A percentile compares a stretch with the other conserved stretches of the same genome.
Evolutionary conservation across 2,888 invertebrate species (phyloP).

Genomic region (Limenitis camilla): DNA sequence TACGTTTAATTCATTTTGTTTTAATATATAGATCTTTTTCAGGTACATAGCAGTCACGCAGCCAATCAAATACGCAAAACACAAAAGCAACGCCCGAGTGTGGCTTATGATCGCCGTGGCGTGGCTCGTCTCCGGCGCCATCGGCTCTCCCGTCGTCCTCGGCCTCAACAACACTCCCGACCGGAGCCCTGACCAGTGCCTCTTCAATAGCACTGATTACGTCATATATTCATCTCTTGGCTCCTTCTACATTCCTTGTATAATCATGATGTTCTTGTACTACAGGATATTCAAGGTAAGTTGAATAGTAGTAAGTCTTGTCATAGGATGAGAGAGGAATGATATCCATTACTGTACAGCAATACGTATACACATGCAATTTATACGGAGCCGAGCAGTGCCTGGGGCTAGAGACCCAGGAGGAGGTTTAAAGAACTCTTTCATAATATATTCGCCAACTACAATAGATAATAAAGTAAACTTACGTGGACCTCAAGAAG

Average conservation of each 20-base stretch:
- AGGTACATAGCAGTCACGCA: slow-evolving; percentile 99
- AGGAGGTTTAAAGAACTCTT: no score
- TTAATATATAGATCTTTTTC: slow-evolving; percentile 29
- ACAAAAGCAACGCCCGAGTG: slow-evolving; percentile 95
- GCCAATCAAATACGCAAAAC: slow-evolving; percentile 99
- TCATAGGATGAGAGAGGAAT: no score
- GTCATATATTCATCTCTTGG: slow-evolving; percentile 98
- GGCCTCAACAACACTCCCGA: slow-evolving; percentile 96
- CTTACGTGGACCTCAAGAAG: no score
- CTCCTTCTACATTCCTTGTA: slow-evolving; percentile 98
- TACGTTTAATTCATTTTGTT: no score
- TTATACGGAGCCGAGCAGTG: no score
- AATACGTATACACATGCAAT: no score
- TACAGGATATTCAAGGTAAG: slow-evolving; percentile 97
- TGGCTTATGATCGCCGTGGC: slow-evolving; percentile 95
- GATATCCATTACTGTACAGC: no score
- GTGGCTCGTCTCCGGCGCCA: slow-evolving; percentile 94
- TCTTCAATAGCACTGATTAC: slow-evolving; percentile 98
- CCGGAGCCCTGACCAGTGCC: slow-evolving; percentile 87
- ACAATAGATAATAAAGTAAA: no score
- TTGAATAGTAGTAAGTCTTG: slow-evolving; percentile 13
- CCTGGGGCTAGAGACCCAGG: no score
- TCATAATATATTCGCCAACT: no score
- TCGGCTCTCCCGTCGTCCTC: slow-evolving; percentile 96
- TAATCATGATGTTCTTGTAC: slow-evolving; percentile 98